Conservation (phyloP, 2,113 vertebrate genomes). For the Dunckerocampus dactyliophorus region DNA sequence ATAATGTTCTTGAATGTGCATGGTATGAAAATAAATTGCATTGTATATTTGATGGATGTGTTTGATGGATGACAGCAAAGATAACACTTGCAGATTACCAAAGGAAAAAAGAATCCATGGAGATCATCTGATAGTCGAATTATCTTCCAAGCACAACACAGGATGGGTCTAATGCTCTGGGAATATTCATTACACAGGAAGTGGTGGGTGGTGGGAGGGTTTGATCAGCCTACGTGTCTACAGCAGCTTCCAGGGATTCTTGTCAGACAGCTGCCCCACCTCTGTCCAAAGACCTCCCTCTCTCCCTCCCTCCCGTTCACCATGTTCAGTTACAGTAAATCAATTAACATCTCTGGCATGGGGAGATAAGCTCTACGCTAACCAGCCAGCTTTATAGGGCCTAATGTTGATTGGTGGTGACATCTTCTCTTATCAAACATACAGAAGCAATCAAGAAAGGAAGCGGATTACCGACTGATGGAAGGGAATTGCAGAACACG, state of each 20-base stretch:
- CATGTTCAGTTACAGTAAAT: constrained; percentile 32
- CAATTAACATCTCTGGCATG: constrained; percentile 37
- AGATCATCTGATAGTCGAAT: constrained; percentile 1
- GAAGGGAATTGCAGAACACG: constrained; percentile 6
- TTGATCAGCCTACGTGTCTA: constrained; percentile 29
- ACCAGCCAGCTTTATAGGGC: constrained; percentile 5
- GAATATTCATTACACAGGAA: constrained; percentile 50
- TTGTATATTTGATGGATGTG: not conserved
- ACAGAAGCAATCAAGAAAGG: not conserved
- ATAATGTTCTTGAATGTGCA: too few species aligned
- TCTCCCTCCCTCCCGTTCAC: constrained; percentile 6
- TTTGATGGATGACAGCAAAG: not conserved
- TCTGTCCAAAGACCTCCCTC: constrained; percentile 24
- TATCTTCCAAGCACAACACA: constrained; percentile 16
- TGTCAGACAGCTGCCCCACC: constrained; percentile 40
- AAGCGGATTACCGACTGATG: not conserved
- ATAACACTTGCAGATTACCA: not conserved
- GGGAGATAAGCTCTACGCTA: constrained; percentile 5
- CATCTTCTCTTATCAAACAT: constrained; percentile 11
- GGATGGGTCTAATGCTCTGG: constrained; percentile 21
- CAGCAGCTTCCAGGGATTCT: constrained; percentile 30
- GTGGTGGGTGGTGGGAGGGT: constrained; percentile 46
- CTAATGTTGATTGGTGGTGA: constrained; percentile 26
- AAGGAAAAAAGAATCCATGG: not conserved
- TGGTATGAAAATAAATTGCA: too few species aligned